Conservation (phyloP, 2,113 vertebrate species). For the Lipotes vexillifer region DNA sequence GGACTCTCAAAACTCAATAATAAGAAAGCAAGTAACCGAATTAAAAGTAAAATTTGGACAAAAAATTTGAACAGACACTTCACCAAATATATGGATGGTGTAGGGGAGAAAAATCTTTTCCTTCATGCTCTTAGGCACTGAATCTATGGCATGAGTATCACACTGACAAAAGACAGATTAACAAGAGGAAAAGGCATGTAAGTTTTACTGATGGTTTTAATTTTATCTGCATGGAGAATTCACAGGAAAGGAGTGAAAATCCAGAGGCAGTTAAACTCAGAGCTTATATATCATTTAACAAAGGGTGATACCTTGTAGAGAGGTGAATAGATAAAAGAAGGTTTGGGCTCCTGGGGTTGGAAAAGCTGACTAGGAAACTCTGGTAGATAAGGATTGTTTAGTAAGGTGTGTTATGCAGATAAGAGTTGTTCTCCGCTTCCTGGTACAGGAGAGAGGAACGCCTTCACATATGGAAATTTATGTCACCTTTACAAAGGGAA, state of each 20-base stretch:
- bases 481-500: background rate
- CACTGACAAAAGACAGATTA: background rate
- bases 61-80: background rate
- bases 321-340: background rate
- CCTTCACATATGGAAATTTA: background rate
- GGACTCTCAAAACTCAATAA: background rate
- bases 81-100: background rate
- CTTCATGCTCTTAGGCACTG: background rate
- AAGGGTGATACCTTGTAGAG: background rate
- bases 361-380: background rate
- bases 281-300: background rate
- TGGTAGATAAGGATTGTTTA: background rate
- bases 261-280: background rate
- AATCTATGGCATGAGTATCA: background rate
- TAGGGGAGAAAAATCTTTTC: background rate
- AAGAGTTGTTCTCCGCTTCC: background rate
- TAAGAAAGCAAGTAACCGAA: background rate
- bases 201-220: background rate
- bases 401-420: background rate
- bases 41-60: background rate
- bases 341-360: background rate
- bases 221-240: background rate
- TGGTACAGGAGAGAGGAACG: background rate
- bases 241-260: background rate
- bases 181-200: background rate